Base-by-base conservation (phyloP, 2,113 vertebrate species). In the Polyodon spathula region DNA sequence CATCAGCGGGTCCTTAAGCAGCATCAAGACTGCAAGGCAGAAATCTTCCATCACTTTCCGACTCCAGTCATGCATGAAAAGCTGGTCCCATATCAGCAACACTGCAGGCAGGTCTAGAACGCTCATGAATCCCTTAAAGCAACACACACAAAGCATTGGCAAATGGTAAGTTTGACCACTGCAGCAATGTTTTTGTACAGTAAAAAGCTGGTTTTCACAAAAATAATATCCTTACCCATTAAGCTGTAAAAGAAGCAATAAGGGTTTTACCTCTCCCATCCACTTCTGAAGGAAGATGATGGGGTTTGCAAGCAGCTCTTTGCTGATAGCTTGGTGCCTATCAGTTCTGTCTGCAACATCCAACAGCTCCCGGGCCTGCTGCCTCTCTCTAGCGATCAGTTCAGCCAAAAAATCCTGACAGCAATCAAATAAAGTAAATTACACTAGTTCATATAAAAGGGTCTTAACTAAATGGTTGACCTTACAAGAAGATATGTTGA, bases 21-120 rank as follows among this genome's bases (percentile, higher is more conserved):
- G 52, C 63, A 73, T 51, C 42, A 73, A 59, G n/a, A 77, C 8
- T 14, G 61, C 57, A 27, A 69, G 14, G 53, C 66, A 77, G 61
- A 75, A 69, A 59, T 52, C 52, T 53, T 73, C 68, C 63, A 75
- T 68, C 63, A 71, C 67, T 12, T 63, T 40, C 6, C 40, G 6
- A 54, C 67, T 68, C 71, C 67, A 73, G 53, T 63, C 58, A 10
- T 61, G 59, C 70, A 71, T 66, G 52, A 73, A 73, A 14, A 75
- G 39, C 58, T 77, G 71, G 62, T 77, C 71, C 70, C 73, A 77
- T 46, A 72, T 59, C 11, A 76, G 56, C 53, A 74, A 42, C 11
- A 72, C 64, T 2, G 68, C 71, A 43, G 73, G 73, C 38, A 68
- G 46, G 16, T 66, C 62, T 48, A 75, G 55, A 2, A 58, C 60